These are phyloP conservation scores for Drosophila pseudotalamancana DNA, from an alignment of 2,888 invertebrate genomes.

Conservation along the genomic window DNA sequence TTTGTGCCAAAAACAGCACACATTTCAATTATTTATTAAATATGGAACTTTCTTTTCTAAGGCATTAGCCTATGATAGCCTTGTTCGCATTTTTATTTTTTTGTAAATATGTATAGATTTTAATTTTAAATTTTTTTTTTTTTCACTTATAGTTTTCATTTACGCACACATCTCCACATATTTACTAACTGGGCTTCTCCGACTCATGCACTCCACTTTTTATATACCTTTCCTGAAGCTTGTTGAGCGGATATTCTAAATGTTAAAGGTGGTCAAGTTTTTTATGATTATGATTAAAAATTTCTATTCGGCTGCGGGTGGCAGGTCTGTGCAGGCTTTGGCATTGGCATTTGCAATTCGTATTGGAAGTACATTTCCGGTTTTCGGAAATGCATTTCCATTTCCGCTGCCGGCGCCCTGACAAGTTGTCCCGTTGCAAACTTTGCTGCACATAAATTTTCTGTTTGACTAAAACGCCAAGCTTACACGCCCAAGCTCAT, in stretches of 20 bases:
- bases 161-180: slow-evolving; percentile 23
- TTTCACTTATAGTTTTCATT: neutral
- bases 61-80: slow-evolving; percentile 6
- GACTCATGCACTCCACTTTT: neutral
- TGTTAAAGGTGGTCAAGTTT: slow-evolving; percentile 24
- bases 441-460: slow-evolving; percentile 60
- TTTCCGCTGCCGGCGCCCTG: slow-evolving; percentile 53
- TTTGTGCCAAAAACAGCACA: slow-evolving; percentile 6
- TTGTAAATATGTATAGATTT: slow-evolving; percentile 30
- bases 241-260: slow-evolving; percentile 22
- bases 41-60: slow-evolving; percentile 52
- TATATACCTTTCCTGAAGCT: neutral
- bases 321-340: slow-evolving; percentile 2
- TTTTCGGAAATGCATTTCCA: slow-evolving; percentile 77
- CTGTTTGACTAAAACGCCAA: slow-evolving; percentile 57
- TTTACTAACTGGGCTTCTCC: slow-evolving; percentile 9
- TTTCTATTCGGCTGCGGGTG: neutral
- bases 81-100: slow-evolving; percentile 32
- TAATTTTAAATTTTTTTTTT: neutral
- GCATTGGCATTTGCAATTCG: slow-evolving; percentile 71
- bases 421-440: slow-evolving; percentile 44
- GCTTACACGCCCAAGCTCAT: slow-evolving; percentile 21
- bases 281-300: neutral
- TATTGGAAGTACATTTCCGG: slow-evolving; percentile 72
- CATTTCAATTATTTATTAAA: slow-evolving; percentile 60